Percentiles rank a stretch among this genome's conserved stretches.
Evolutionary conservation across 2,888 invertebrate species (phyloP).

Genomic region (Cynaeus angustus): DNA sequence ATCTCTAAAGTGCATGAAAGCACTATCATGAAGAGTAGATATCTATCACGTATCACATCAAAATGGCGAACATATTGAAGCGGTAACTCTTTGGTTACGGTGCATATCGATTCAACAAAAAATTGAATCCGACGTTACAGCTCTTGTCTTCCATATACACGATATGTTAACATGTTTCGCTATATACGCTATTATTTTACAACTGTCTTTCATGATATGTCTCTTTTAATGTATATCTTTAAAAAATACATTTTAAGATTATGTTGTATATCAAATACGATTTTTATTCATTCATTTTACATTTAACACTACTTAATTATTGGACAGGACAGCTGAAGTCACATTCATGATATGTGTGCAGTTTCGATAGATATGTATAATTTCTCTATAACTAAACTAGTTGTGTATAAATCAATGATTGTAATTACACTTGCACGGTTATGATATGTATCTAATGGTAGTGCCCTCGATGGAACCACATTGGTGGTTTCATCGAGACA

Average conservation of each 20-base stretch:
- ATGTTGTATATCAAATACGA: slow-evolving; percentile 66
- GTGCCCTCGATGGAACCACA: slow-evolving; percentile 15
- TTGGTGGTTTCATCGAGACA: slow-evolving; percentile 2
- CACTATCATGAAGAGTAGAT: slow-evolving; percentile 45
- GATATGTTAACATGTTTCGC: slow-evolving; percentile 36
- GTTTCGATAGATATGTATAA: slow-evolving; percentile 58
- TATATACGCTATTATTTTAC: slow-evolving; percentile 45
- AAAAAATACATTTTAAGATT: slow-evolving; percentile 69
- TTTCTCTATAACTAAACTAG: slow-evolving; percentile 31
- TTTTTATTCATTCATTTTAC: slow-evolving; percentile 57
- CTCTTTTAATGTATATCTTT: slow-evolving; percentile 65
- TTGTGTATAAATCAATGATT: slow-evolving; percentile 41
- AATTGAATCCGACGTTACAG: slow-evolving; percentile 49
- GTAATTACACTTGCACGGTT: slow-evolving; percentile 46
- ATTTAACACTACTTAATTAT: slow-evolving; percentile 66
- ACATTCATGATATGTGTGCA: slow-evolving; percentile 69
- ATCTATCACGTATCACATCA: slow-evolving; percentile 67
- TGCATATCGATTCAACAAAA: slow-evolving; percentile 54
- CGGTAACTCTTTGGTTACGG: slow-evolving; percentile 62
- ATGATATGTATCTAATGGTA: slow-evolving; percentile 31
- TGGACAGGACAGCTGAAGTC: slow-evolving; percentile 71
- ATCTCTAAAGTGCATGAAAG: slow-evolving; percentile 42
- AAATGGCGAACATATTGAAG: slow-evolving; percentile 70
- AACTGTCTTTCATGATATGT: slow-evolving; percentile 57
- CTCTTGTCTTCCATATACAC: slow-evolving; percentile 47